phyloP scores from a whole-genome alignment of 2,888 invertebrate genomes.

The Bellardia pandia region DNA sequence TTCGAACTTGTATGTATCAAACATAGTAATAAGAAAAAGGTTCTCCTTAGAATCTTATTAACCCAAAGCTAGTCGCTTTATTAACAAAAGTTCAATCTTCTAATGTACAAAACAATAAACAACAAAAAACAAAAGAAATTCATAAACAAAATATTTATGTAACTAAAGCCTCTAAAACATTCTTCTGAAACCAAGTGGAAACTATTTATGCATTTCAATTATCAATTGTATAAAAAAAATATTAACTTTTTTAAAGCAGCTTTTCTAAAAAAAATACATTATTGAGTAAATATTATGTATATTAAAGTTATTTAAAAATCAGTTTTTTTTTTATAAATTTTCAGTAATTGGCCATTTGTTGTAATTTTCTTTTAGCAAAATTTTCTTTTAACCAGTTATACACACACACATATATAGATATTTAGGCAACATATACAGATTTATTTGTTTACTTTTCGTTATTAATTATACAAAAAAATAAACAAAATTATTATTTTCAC shows the following conservation, averaged over 20 bases:
- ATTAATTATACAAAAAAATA: constrained; percentile 62
- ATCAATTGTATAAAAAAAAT: not conserved
- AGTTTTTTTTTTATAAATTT: constrained; percentile 43
- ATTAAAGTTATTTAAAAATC: constrained; percentile 49
- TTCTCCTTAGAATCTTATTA: too few species aligned
- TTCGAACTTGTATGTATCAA: too few species aligned
- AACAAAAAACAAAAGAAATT: constrained; percentile 7
- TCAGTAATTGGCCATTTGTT: constrained; percentile 63
- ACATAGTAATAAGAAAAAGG: too few species aligned
- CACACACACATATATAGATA: constrained; percentile 67
- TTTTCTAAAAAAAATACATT: constrained; percentile 15
- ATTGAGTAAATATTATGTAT: constrained; percentile 27
- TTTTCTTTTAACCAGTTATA: constrained; percentile 57
- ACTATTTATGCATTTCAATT: not conserved
- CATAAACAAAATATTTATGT: not conserved
- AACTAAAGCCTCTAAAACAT: not conserved
- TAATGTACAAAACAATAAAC: too few species aligned
- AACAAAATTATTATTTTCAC: constrained; percentile 51
- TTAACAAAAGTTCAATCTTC: too few species aligned
- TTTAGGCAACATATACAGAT: constrained; percentile 71
- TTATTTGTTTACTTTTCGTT: constrained; percentile 50
- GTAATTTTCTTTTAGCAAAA: constrained; percentile 46
- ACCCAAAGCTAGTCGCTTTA: too few species aligned
- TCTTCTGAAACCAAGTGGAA: constrained; percentile 8
- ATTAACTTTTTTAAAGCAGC: constrained; percentile 23